These are phyloP conservation scores for Archegozetes longisetosus DNA, from an alignment of 1,140 invertebrate species.

Conservation along the genomic window DNA sequence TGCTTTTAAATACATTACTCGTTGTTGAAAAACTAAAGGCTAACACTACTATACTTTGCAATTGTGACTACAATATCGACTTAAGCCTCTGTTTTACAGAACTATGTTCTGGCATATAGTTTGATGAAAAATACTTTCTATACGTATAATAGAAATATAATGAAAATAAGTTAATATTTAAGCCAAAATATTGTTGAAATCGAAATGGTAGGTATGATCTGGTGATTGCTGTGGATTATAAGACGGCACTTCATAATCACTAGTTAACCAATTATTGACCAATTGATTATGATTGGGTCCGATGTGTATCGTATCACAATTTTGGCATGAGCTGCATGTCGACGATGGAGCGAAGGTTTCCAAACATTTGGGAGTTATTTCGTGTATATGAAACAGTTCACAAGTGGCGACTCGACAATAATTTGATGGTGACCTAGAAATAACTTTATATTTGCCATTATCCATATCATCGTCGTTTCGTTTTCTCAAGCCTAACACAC, in stretches of 20 bases:
- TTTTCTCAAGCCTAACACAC: neutral
- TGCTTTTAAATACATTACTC: too few relatives aligned
- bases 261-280: neutral
- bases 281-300: conserved; percentile 10
- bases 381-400: conserved; percentile 9
- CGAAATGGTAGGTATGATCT: conserved; percentile 3
- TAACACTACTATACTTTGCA: too few relatives aligned
- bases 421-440: conserved; percentile 18
- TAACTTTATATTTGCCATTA: neutral
- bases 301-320: conserved; percentile 7
- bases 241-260: neutral
- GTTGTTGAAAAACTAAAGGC: too few relatives aligned
- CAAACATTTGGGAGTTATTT: conserved; percentile 8
- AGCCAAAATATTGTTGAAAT: too few relatives aligned
- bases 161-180: too few relatives aligned
- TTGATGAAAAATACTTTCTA: too few relatives aligned
- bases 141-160: too few relatives aligned
- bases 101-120: too few relatives aligned
- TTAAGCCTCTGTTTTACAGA: too few relatives aligned
- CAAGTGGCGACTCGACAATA: conserved; percentile 12
- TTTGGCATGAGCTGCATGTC: conserved; percentile 2
- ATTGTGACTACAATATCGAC: too few relatives aligned
- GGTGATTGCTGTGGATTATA: conserved; percentile 10
- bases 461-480: neutral
- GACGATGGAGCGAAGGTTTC: conserved; percentile 11